These are phyloP conservation scores for Coracopsis vasa DNA, from an alignment of 2,113 vertebrate genomes.

Conservation along the genomic window DNA sequence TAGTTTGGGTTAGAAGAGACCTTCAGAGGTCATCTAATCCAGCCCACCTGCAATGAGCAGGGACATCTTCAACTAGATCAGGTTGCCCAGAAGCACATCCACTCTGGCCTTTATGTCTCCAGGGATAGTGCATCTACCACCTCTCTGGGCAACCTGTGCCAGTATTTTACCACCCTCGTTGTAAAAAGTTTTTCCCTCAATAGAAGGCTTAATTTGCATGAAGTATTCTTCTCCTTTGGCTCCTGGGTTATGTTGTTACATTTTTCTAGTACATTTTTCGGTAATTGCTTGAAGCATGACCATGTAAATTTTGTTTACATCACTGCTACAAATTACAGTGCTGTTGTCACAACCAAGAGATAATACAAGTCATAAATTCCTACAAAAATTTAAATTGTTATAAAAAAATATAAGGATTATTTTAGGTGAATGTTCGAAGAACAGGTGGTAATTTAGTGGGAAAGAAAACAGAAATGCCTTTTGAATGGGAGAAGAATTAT, in stretches of 20 bases:
- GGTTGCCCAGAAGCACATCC: background rate
- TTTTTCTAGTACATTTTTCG: background rate
- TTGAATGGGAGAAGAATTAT: background rate
- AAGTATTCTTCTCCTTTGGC: background rate
- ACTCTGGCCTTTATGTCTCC: background rate
- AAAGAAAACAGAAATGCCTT: background rate
- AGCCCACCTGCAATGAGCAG: background rate
- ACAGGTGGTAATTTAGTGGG: background rate
- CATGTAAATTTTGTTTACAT: background rate
- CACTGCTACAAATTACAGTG: background rate
- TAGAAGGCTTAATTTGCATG: fast-evolving
- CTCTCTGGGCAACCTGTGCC: background rate
- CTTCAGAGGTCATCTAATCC: background rate
- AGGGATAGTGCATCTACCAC: background rate
- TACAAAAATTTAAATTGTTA: background rate
- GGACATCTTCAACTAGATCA: background rate
- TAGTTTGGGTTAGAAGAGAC: background rate
- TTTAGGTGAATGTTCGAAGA: background rate
- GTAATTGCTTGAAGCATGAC: background rate
- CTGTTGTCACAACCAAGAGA: background rate
- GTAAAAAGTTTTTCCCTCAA: background rate
- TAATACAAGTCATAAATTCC: background rate
- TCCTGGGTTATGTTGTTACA: background rate
- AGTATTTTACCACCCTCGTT: background rate
- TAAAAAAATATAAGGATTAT: background rate